Evolutionary conservation across 2,888 invertebrate species (phyloP).

Genomic region (Cryptocheilus praepositus): DNA sequence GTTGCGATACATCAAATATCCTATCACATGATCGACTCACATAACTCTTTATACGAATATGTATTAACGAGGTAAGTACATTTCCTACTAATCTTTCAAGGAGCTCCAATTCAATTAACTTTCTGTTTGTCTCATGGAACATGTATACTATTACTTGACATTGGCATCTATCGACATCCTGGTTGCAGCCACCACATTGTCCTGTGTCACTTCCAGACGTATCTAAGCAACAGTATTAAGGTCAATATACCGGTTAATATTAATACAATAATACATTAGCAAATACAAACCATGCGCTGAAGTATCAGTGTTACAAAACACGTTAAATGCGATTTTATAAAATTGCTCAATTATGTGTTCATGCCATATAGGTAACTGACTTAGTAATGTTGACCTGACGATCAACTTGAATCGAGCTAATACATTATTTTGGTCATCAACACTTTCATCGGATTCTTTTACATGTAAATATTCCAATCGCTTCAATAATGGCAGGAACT

Average conservation of each 20-base stretch:
- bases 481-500: conserved; percentile 77
- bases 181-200: conserved; percentile 85
- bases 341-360: conserved; percentile 84
- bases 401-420: conserved; percentile 80
- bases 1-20: conserved; percentile 89
- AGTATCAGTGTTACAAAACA: conserved; percentile 77
- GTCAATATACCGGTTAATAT: conserved; percentile 1
- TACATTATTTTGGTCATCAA: conserved; percentile 78
- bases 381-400: conserved; percentile 81
- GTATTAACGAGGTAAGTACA: conserved; percentile 88
- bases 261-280: neutral
- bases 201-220: conserved; percentile 78
- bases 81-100: conserved; percentile 90
- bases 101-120: conserved; percentile 85
- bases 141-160: conserved; percentile 82
- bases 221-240: conserved; percentile 38
- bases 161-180: conserved; percentile 79
- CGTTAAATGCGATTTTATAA: conserved; percentile 86
- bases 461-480: conserved; percentile 76
- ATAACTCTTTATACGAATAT: conserved; percentile 87
- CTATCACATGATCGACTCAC: conserved; percentile 91
- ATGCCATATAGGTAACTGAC: conserved; percentile 84
- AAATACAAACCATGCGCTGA: conserved; percentile 52
- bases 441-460: conserved; percentile 60
- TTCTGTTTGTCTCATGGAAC: conserved; percentile 86